A percentile compares a stretch with the other conserved stretches of the same genome.
Evolutionary conservation across 1,140 invertebrate genomes (phyloP).

Genomic region (Cotesia vestalis): DNA sequence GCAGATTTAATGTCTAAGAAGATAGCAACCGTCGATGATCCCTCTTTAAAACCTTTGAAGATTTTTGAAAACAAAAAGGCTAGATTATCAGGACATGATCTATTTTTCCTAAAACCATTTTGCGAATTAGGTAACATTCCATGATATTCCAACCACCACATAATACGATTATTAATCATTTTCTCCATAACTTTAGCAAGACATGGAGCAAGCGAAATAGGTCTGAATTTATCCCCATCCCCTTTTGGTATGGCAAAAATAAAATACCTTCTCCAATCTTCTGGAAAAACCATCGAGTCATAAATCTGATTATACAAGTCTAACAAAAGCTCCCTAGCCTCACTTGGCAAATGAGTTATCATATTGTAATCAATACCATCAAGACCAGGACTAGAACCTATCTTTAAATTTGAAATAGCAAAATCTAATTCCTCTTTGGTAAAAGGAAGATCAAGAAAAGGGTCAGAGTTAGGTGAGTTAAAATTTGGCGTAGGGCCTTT

Average conservation of each 20-base stretch:
- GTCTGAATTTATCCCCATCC: conserved; percentile 31
- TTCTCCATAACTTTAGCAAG: conserved; percentile 40
- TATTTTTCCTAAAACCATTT: conserved; percentile 39
- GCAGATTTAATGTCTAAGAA: conserved; percentile 42
- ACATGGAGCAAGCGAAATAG: conserved; percentile 40
- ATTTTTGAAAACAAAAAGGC: conserved; percentile 16
- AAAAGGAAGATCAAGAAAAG: conserved; percentile 16
- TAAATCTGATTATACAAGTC: conserved; percentile 19
- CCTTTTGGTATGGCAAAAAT: conserved; percentile 9
- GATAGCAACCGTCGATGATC: not conserved
- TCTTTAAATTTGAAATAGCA: conserved; percentile 18
- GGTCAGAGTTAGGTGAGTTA: not conserved
- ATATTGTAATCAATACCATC: conserved; percentile 24
- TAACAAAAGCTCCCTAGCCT: not conserved
- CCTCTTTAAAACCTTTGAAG: conserved; percentile 11
- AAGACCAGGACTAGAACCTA: conserved; percentile 9
- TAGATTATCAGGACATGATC: conserved; percentile 33
- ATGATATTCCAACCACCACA: conserved; percentile 40
- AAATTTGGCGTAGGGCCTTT: not conserved
- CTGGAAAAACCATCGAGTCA: not conserved
- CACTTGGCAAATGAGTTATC: not conserved
- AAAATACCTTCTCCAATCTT: not conserved
- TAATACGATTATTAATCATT: conserved; percentile 39
- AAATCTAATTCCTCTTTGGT: conserved; percentile 2
- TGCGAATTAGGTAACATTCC: conserved; percentile 33